Percentiles rank a stretch among this genome's conserved stretches.
phyloP scores from a whole-genome alignment of 92 coral and sea anemone species.

The Zoanthus sansibaricus region DNA sequence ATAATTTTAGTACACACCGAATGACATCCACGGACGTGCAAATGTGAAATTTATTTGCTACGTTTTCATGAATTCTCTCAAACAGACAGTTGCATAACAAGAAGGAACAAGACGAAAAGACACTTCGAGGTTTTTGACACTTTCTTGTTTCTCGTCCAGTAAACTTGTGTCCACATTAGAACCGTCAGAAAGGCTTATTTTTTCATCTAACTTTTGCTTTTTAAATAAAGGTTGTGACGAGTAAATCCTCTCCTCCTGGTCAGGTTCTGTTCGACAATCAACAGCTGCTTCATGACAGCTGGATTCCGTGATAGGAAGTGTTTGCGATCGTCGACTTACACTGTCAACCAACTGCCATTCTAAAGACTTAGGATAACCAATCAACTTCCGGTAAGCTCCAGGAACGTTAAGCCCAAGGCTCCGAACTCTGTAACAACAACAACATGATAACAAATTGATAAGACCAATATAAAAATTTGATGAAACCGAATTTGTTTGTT shows the following conservation, averaged over 20 bases:
- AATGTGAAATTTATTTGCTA: not conserved
- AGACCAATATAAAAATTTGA: not conserved
- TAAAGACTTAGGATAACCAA: constrained; percentile 68
- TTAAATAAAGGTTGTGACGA: constrained; percentile 2
- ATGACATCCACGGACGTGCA: not conserved
- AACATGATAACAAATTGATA: not conserved
- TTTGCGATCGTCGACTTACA: not conserved
- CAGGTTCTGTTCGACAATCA: not conserved
- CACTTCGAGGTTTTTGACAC: constrained; percentile 51
- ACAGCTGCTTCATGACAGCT: not conserved
- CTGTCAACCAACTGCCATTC: constrained; percentile 52
- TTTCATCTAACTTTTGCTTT: constrained; percentile 23
- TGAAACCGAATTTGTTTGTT: no score
- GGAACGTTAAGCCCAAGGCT: constrained; percentile 78
- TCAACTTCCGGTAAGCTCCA: constrained; percentile 84
- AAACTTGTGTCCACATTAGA: not conserved
- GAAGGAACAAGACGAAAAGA: constrained; percentile 75
- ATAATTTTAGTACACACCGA: not conserved
- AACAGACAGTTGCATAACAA: constrained; percentile 82
- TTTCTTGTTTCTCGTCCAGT: not conserved
- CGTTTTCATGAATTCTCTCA: constrained; percentile 81
- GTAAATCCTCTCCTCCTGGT: not conserved
- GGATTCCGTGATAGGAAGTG: not conserved
- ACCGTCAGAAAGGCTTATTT: not conserved
- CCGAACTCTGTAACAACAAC: constrained; percentile 51